Base-by-base conservation (phyloP, 2,797 vertebrate species). In the Microctenopoma stevenorrisi region DNA sequence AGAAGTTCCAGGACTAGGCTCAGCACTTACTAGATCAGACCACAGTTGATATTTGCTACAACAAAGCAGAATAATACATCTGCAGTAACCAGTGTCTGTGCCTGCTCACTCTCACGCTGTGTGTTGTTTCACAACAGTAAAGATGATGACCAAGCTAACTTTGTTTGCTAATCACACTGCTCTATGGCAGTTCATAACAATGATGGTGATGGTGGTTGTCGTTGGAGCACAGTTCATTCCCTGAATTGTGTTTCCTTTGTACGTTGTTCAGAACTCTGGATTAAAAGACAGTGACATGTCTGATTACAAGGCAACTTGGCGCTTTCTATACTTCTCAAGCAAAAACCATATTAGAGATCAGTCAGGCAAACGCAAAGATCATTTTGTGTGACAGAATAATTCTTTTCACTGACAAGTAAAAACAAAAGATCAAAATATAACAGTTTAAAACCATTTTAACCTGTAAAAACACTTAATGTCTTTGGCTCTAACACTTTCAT, bases 91-190 rank as follows among this genome's bases (percentile, higher is more conserved):
- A 12, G 40, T 55, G 46, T 30, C 4, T 30, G 28, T 30, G 28
- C 38, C 35, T 67, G 10, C 22, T 18, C 3, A 40, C 35, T 40
- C 12, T 67, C 61, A 14, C 22, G 26, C 18, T 37, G 40, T 62
- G 40, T 61, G 60, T 69, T 71, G 25, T 25, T 28, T 53, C 28
- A 43, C 12, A 80, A 64, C 52, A 64, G 63, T 56, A 15, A 50
- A 48, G 38, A 48, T 69, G 56, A 50, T 48, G 64, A 80, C 49
- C 70, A 49, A 68, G 68, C 52, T 50, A 42, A 22, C 59, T 75
- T 61, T 83, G 76, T 83, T 84, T 72, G 82, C 78, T 79, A 40
- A 72, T 63, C 60, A 69, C 71, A 74, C 43, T 22, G 66, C 57
- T 69, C 46, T 46, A 5, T 58, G 65, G 54, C 25, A 76, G 63